Base-by-base conservation (phyloP, 37 sponge, comb jelly and placozoan species). In the Cladorhizidae sp. region DNA sequence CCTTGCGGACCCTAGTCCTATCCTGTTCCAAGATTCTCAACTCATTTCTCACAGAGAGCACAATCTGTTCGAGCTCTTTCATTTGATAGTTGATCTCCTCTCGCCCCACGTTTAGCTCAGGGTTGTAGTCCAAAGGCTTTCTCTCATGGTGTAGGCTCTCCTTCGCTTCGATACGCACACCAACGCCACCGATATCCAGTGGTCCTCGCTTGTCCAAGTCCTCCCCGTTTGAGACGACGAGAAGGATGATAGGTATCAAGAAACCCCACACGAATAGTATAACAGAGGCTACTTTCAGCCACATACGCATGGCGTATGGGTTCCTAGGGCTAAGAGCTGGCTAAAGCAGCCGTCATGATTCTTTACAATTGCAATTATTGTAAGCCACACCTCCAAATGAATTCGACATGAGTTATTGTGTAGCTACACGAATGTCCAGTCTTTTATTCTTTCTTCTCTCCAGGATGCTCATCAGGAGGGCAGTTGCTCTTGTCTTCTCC, bases 41-140 rank as follows among this genome's bases (percentile, higher is more conserved):
- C 65, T 95, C 96, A 56, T 88, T 88, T 9, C 87, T 50, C 50
- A 89, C 93, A 1, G 94, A 93, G 32, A 43, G 37, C 21, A 39
- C 54, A 22, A 93, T 83, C 33, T 79, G 40, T 54, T 82, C 76
- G 51, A 91, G 61, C 55, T 91, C 87, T 28, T 50, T 8, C 9
- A 91, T 78, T 59, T 82, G 79, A 7, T 42, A 41, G 31, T 50
- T 33, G 36, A 77, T 20, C 12, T 40, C 68, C 26, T 76, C 57
- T 28, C 45, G 31, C 8, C 6, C 55, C 8, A 42, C 76, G 11
- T 36, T 11, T 0, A 1, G 17, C 23, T 65, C 40, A 14, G 65
- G 39, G 17, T 26, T 8, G 40, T 67, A 75, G 77, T 75, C 77
- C 40, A 81, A 58, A 11, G 82, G 62, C 38, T 62, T 81, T 56